phyloP scores from a whole-genome alignment of 1,140 invertebrate species.

The Halyomorpha halys region DNA sequence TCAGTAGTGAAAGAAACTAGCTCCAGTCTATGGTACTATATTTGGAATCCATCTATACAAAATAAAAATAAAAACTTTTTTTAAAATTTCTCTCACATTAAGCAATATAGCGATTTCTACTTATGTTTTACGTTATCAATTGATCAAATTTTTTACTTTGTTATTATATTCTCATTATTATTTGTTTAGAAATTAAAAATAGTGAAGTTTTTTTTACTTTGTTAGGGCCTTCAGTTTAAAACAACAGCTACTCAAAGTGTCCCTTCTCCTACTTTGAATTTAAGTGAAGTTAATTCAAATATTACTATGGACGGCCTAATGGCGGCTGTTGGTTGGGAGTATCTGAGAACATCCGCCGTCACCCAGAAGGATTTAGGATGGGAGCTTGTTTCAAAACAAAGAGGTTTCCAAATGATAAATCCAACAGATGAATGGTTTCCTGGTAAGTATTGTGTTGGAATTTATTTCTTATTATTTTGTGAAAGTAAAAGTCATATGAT shows the following conservation, averaged over 20 bases:
- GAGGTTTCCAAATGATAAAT: constrained; percentile 73
- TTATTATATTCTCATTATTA: too few species aligned
- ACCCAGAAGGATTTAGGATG: constrained; percentile 56
- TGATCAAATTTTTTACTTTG: too few species aligned
- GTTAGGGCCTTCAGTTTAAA: constrained; percentile 30
- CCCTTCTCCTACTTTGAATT: constrained; percentile 59
- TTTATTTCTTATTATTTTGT: too few species aligned
- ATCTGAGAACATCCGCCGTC: constrained; percentile 56
- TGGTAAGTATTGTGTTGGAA: constrained; percentile 42
- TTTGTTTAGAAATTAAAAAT: not conserved
- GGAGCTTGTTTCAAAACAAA: constrained; percentile 52
- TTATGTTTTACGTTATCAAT: too few species aligned
- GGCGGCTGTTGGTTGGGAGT: constrained; percentile 68
- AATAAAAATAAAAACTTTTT: too few species aligned
- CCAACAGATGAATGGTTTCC: constrained; percentile 79
- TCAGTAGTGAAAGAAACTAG: too few species aligned
- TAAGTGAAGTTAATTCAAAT: constrained; percentile 52
- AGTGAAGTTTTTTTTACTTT: not conserved
- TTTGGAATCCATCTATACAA: too few species aligned
- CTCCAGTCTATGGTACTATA: too few species aligned
- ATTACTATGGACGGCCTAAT: constrained; percentile 58
- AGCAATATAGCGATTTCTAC: too few species aligned
- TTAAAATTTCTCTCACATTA: too few species aligned
- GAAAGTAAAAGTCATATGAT: too few species aligned
- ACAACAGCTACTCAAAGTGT: constrained; percentile 75